A percentile compares a stretch with the other conserved stretches of the same genome.
Evolutionary conservation across 2,888 invertebrate genomes (phyloP).

Genomic region (Cenopis cana): DNA sequence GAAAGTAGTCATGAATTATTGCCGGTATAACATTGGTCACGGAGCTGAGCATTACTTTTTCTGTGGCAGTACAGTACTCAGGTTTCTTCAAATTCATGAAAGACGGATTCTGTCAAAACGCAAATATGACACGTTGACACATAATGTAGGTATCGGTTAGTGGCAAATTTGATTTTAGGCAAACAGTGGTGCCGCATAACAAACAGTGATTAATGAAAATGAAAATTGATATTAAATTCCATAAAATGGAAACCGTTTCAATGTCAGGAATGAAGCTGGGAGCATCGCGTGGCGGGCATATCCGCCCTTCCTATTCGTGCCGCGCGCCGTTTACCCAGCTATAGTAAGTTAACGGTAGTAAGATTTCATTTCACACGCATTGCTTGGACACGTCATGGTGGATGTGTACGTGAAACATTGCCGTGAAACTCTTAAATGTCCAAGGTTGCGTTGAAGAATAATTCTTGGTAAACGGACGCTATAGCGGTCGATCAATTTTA

Average conservation of each 20-base stretch:
- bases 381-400: slow-evolving; percentile 30
- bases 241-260: slow-evolving; percentile 15
- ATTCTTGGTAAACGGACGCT: not conserved
- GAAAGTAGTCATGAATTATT: not conserved
- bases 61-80: too few species aligned
- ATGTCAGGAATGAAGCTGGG: slow-evolving; percentile 34
- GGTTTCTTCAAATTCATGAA: not conserved
- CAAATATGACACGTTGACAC: too few species aligned
- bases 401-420: slow-evolving; percentile 2
- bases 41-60: too few species aligned
- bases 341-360: slow-evolving; percentile 31
- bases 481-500: not conserved
- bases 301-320: slow-evolving; percentile 34
- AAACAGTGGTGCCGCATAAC: not conserved
- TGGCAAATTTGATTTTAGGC: too few species aligned
- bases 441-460: not conserved
- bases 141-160: too few species aligned
- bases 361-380: slow-evolving; percentile 35
- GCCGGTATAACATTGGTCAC: too few species aligned
- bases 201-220: not conserved
- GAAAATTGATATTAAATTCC: not conserved
- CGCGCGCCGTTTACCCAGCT: slow-evolving; percentile 27
- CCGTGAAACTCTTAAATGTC: not conserved
- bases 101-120: not conserved
- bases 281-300: slow-evolving; percentile 36